phyloP scores from a whole-genome alignment of 2,797 vertebrate genomes.

The Zenarchopterus dispar region DNA sequence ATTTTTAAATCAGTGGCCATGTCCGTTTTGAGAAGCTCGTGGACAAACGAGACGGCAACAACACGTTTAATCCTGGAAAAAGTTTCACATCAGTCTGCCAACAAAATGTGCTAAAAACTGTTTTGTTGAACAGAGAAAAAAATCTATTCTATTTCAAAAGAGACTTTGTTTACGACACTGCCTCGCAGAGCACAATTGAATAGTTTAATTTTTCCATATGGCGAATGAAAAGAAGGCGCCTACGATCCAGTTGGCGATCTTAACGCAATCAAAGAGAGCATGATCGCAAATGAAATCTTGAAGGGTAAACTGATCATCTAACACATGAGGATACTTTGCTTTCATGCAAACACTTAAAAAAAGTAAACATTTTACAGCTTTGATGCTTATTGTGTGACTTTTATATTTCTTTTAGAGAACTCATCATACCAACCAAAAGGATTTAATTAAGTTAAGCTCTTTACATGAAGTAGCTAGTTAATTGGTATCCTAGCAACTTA shows the following conservation, averaged over 20 bases:
- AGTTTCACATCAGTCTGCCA: conserved; percentile 2
- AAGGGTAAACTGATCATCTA: not conserved
- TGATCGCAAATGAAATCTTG: not conserved
- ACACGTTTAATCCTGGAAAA: not conserved
- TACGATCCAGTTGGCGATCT: not conserved
- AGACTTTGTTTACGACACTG: not conserved
- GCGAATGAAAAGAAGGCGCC: not conserved
- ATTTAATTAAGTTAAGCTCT: not conserved
- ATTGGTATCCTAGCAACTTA: not conserved
- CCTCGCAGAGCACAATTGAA: not conserved
- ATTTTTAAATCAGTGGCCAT: not conserved
- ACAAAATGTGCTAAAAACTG: conserved; percentile 4
- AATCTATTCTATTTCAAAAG: not conserved
- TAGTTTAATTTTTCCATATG: not conserved
- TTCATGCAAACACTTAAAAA: too few relatives aligned
- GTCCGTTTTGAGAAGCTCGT: not conserved
- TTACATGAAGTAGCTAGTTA: not conserved
- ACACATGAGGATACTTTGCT: not conserved
- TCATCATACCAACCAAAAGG: not conserved
- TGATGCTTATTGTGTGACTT: not conserved
- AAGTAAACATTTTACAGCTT: not conserved
- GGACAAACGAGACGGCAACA: not conserved
- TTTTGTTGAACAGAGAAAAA: not conserved
- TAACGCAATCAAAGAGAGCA: not conserved
- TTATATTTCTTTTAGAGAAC: not conserved